These are phyloP conservation scores for Drosophila neonasuta DNA, from an alignment of 2,888 invertebrate species.

Conservation along the genomic window DNA sequence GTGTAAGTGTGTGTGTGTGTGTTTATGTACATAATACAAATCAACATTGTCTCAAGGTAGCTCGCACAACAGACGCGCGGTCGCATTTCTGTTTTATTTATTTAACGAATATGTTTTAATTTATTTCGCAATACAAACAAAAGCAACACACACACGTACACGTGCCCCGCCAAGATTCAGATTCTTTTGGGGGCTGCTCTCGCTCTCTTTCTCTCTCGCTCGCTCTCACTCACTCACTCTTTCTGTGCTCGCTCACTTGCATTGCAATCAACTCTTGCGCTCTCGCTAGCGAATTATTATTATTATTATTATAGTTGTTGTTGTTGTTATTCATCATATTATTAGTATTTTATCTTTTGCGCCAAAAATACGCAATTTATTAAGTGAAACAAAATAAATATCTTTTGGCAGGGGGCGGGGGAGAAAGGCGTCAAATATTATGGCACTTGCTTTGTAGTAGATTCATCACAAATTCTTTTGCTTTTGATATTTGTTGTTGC, in stretches of 20 bases:
- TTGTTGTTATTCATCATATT: conserved; percentile 22
- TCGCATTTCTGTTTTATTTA: conserved; percentile 58
- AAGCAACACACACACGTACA: conserved; percentile 19
- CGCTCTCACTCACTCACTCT: conserved; percentile 5
- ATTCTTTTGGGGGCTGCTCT: conserved; percentile 22
- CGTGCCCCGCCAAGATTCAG: conserved; percentile 1
- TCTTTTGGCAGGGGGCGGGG: neutral
- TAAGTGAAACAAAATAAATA: conserved; percentile 26
- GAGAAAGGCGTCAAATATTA: neutral
- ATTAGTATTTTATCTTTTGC: conserved; percentile 38
- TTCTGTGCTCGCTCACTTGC: conserved; percentile 28
- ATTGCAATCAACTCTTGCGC: conserved; percentile 29
- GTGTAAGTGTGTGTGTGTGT: conserved; percentile 1
- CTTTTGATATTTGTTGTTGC: conserved; percentile 10
- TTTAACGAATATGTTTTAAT: conserved; percentile 72
- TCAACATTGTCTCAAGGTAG: conserved; percentile 68
- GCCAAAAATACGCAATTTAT: conserved; percentile 49
- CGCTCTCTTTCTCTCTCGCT: neutral
- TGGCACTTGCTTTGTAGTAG: conserved; percentile 71
- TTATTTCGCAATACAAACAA: conserved; percentile 65
- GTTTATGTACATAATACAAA: conserved; percentile 44
- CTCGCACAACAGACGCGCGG: conserved; percentile 26
- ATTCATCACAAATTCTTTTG: conserved; percentile 56
- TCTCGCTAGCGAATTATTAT: conserved; percentile 5
- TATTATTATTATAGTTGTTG: neutral